Evolutionary conservation across 2,113 vertebrate genomes (phyloP).

Genomic region (Oriolus oriolus): DNA sequence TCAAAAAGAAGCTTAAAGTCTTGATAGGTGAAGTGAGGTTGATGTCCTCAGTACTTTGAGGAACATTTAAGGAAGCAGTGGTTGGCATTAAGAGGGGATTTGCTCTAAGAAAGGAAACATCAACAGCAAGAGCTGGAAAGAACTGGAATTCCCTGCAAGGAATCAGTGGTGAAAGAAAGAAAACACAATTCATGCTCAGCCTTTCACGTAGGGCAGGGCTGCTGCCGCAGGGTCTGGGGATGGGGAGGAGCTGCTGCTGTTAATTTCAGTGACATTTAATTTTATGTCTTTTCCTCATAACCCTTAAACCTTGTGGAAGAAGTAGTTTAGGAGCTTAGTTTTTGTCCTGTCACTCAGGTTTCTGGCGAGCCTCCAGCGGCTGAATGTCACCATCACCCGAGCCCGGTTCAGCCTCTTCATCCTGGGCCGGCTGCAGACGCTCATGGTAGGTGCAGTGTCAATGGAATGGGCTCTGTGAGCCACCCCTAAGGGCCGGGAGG

Average conservation of each 20-base stretch:
- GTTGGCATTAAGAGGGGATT: slow-evolving; percentile 24
- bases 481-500: background rate
- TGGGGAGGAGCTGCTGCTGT: background rate
- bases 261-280: background rate
- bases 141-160: slow-evolving; percentile 5
- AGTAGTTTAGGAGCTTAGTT: background rate
- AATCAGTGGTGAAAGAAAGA: background rate
- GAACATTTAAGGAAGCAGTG: background rate
- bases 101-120: slow-evolving; percentile 25
- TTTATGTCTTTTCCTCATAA: background rate
- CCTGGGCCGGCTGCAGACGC: slow-evolving; percentile 79
- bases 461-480: background rate
- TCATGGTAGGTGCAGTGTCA: slow-evolving; percentile 72
- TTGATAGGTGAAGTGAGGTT: slow-evolving; percentile 45
- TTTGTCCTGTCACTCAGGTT: slow-evolving; percentile 69
- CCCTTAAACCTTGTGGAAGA: background rate
- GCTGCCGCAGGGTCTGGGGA: background rate
- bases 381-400: slow-evolving; percentile 86
- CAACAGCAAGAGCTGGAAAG: background rate
- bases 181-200: background rate
- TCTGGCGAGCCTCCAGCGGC: slow-evolving; percentile 79
- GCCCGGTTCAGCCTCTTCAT: slow-evolving; percentile 86
- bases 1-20: slow-evolving; percentile 39
- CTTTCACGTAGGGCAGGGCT: background rate
- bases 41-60: background rate